Evolutionary conservation across 2,888 invertebrate genomes (phyloP).

Genomic region (Drosophila basisetae): DNA sequence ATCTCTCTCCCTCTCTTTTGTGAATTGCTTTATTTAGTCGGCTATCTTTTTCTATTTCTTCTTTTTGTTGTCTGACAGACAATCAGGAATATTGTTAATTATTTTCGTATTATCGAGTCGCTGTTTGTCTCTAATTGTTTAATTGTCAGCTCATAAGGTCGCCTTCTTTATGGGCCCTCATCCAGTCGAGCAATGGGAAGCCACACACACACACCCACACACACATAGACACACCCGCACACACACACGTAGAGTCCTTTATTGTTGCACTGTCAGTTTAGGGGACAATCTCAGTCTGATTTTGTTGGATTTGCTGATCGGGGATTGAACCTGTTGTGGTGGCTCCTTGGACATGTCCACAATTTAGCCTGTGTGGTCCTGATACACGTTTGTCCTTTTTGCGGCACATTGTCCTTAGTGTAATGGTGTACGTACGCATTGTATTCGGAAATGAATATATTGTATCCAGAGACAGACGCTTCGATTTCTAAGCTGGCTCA

Average conservation of each 20-base stretch:
- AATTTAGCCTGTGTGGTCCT: conserved; percentile 62
- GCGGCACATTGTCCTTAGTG: conserved; percentile 34
- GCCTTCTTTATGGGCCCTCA: conserved; percentile 44
- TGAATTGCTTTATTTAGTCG: conserved; percentile 78
- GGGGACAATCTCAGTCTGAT: conserved; percentile 50
- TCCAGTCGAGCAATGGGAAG: conserved; percentile 29
- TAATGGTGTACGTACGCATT: conserved; percentile 55
- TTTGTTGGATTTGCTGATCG: conserved; percentile 63
- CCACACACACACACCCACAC: conserved; percentile 27
- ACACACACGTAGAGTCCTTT: not conserved
- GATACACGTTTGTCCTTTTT: conserved; percentile 40
- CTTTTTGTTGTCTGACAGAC: conserved; percentile 15
- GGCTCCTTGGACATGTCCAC: conserved; percentile 45
- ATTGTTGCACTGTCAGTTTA: conserved; percentile 66
- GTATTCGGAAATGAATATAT: conserved; percentile 10
- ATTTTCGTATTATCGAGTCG: conserved; percentile 83
- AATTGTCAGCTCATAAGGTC: conserved; percentile 75
- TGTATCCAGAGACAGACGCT: conserved; percentile 17
- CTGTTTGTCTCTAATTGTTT: conserved; percentile 82
- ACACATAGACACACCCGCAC: not conserved
- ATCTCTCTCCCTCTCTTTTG: conserved; percentile 59
- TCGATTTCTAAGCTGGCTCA: not conserved
- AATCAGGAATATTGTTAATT: conserved; percentile 68
- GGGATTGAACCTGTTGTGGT: conserved; percentile 59
- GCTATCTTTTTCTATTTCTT: conserved; percentile 20